Evolutionary conservation across 1,140 invertebrate species (phyloP), one percentile per base, ranked within the genome.

Genomic region (Sminthurinus signatus): DNA sequence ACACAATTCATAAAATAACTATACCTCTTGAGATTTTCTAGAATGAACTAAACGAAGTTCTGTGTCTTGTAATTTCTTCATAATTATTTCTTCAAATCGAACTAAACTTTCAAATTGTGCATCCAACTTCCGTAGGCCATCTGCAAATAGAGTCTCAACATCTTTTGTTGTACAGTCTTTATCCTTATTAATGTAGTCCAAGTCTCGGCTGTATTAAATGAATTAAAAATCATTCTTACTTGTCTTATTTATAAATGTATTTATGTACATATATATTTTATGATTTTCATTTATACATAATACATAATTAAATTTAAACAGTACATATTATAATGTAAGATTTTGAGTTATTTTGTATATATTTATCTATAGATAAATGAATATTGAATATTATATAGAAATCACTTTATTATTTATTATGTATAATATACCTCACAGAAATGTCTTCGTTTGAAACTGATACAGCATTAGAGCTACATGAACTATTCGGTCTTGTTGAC

Each of bases 381-480:
- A n/a, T n/a, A n/a, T n/a, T n/a, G n/a, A n/a, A n/a, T n/a, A n/a
- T n/a, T n/a, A n/a, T n/a, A n/a, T n/a, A n/a, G n/a, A n/a, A n/a
- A n/a, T n/a, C n/a, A n/a, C n/a, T n/a, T n/a, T n/a, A n/a, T n/a
- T n/a, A n/a, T n/a, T n/a, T n/a, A n/a, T n/a, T n/a, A n/a, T n/a
- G 21, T 27, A 15, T 1, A 4, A 56, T 63, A 54, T 36, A 67
- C 68, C 56, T 23, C 23, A 64, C 65, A 23, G 69, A 70, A n/a
- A 70, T 50, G 32, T 70, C 69, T 62, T 70, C 69, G 14, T 46
- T 70, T 44, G 69, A 70, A 50, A 64, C 62, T n/a, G 64, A 70
- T 21, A 64, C 50, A 39, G 29, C 60, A 10, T 58, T 61, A 0
- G 69, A 70, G 31, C 65, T n/a, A n/a, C n/a, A 70, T 1, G 62